Base-by-base conservation (phyloP, 2,888 invertebrate genomes). In the Ophion obscuratus region DNA sequence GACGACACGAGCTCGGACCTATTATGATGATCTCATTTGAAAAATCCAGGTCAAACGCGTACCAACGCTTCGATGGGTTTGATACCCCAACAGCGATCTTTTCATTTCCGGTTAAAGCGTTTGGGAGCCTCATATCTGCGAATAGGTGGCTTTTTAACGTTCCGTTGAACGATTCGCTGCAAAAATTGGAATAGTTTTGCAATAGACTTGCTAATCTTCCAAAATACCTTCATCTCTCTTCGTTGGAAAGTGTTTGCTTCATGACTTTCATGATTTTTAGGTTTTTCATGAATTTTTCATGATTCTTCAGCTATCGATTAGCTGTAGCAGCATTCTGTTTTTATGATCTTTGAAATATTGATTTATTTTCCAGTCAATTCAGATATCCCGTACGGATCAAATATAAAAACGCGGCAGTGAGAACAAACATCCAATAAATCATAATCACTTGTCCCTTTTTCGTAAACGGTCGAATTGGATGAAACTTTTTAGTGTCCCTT, bases 1-100 rank as follows among this genome's bases (percentile, higher is more conserved):
- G 83, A 74, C 31, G 77, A 81, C 86, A 81, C 83, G 81, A 86
- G 78, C 53, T 66, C 73, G 40, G 59, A 61, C 62, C 53, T 40
- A 68, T 86, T 83, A 68, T 70, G 77, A 68, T 86, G 81, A 86
- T 83, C 74, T 78, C 86, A 86, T 86, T 86, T 83, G 86, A 83
- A 86, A 83, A 83, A 81, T 81, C 70, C 83, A 77, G 86, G 86
- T 86, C 86, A 83, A 86, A 61, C 68, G 74, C 17, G 66, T n/a
- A 20, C 40, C 11, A 27, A 36, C 44, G 59, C n/a, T 78, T 66
- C 36, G 2, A 57, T n/a, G n/a, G 20, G 10, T 31, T 62, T 44
- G 24, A 66, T 57, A 40, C 66, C 36, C 17, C 68, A 61, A 31
- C 44, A 14, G 53, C 17, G 36, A 61, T 68, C 31, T n/a, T n/a